phyloP scores from a whole-genome alignment of 2,113 vertebrate genomes.

The Gambusia affinis region DNA sequence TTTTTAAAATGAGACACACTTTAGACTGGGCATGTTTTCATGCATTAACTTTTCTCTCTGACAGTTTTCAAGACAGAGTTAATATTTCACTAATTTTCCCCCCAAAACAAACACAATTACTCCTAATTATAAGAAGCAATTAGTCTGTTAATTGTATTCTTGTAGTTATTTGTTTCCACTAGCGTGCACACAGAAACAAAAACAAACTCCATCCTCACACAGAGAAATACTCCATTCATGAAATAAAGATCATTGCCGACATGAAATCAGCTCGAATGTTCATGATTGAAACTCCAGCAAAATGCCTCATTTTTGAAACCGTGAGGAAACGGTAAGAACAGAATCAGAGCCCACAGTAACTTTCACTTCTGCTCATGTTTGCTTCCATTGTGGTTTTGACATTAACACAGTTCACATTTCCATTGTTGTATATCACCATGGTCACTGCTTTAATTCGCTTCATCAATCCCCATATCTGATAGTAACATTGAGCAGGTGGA shows the following conservation, averaged over 20 bases:
- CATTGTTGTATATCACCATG: conserved; percentile 5
- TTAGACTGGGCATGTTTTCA: too few species aligned
- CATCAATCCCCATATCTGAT: background rate
- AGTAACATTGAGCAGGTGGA: background rate
- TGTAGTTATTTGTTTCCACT: background rate
- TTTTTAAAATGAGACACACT: too few species aligned
- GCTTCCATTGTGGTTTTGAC: background rate
- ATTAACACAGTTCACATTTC: background rate
- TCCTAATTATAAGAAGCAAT: background rate
- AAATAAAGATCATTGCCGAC: background rate
- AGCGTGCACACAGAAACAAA: background rate
- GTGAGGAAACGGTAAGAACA: background rate
- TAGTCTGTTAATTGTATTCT: background rate
- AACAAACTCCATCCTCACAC: background rate
- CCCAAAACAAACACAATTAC: background rate
- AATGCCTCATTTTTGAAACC: conserved; percentile 22
- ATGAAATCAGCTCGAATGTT: background rate
- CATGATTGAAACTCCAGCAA: conserved; percentile 47
- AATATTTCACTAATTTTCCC: too few species aligned
- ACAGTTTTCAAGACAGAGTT: too few species aligned
- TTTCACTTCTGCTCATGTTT: conserved; percentile 40
- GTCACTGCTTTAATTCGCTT: background rate
- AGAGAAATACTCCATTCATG: conserved; percentile 38
- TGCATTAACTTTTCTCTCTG: too few species aligned
- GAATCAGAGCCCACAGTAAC: background rate